A percentile compares a stretch with the other conserved stretches of the same genome.
Conservation (phyloP, 2,113 vertebrate genomes). For the Rattus rattus region DNA sequence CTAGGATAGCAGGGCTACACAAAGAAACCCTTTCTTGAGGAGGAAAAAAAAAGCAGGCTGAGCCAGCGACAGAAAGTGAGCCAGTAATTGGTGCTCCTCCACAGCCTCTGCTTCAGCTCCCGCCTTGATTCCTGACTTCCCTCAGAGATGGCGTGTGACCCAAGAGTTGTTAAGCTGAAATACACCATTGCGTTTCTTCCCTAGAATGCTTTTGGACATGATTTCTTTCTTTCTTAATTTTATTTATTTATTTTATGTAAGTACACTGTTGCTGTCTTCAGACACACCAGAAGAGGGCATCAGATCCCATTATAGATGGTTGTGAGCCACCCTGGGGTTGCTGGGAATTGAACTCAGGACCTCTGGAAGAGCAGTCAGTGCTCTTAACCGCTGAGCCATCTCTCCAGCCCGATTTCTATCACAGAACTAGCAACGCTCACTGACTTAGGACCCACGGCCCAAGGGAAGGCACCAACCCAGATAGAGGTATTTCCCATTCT, state of each 20-base stretch:
- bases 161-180: not conserved
- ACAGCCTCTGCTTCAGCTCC: not conserved
- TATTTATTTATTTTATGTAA: too few relatives aligned
- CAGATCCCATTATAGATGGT: too few relatives aligned
- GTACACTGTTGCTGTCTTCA: too few relatives aligned
- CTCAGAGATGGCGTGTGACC: not conserved
- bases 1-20: not conserved
- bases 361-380: too few relatives aligned
- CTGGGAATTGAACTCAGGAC: too few relatives aligned
- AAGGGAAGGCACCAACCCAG: slow-evolving; percentile 88
- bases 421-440: not conserved
- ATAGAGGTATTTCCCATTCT: slow-evolving; percentile 96
- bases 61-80: not conserved
- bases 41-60: not conserved
- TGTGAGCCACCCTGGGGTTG: too few relatives aligned
- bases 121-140: not conserved
- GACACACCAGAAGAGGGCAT: too few relatives aligned
- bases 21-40: not conserved
- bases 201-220: not conserved
- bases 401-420: not conserved
- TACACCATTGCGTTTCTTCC: not conserved
- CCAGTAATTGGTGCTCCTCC: not conserved
- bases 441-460: not conserved
- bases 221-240: too few relatives aligned
- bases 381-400: too few relatives aligned